These are phyloP conservation scores for Leucopternis melanops DNA, from an alignment of 2,113 vertebrate species.

Conservation along the genomic window DNA sequence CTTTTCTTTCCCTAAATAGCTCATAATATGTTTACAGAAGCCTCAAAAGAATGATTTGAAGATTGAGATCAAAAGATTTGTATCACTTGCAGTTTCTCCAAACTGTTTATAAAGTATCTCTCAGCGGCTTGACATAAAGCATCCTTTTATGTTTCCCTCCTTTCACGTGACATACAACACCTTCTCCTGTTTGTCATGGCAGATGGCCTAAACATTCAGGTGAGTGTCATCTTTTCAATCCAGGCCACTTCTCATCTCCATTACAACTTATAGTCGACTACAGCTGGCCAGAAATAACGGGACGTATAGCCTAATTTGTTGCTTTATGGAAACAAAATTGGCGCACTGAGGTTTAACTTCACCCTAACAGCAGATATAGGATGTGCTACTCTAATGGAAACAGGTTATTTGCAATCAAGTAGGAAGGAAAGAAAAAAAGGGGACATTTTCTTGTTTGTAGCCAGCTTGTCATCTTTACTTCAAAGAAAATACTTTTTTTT, in stretches of 20 bases:
- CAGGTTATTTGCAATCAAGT: neutral
- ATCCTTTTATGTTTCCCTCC: slow-evolving; percentile 2
- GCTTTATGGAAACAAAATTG: neutral
- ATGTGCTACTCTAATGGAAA: slow-evolving; percentile 9
- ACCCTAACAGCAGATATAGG: neutral
- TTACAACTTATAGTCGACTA: neutral
- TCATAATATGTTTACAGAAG: slow-evolving; percentile 9
- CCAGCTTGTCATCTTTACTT: neutral
- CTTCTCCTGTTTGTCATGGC: slow-evolving; percentile 27
- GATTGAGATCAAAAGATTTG: slow-evolving; percentile 16
- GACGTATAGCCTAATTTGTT: neutral
- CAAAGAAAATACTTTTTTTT: neutral
- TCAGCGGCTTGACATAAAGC: neutral
- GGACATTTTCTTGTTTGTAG: neutral
- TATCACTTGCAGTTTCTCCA: slow-evolving; percentile 40
- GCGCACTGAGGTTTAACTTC: slow-evolving; percentile 6
- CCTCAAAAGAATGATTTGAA: neutral
- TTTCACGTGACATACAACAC: slow-evolving; percentile 9
- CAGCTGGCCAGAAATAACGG: neutral
- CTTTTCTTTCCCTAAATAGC: slow-evolving; percentile 21
- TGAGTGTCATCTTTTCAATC: neutral
- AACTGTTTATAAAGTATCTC: slow-evolving; percentile 29
- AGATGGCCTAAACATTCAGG: slow-evolving; percentile 19
- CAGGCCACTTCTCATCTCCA: neutral
- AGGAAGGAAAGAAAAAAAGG: neutral